Conservation (phyloP, 2,113 vertebrate genomes). For the Hirundichthys speculiger region DNA sequence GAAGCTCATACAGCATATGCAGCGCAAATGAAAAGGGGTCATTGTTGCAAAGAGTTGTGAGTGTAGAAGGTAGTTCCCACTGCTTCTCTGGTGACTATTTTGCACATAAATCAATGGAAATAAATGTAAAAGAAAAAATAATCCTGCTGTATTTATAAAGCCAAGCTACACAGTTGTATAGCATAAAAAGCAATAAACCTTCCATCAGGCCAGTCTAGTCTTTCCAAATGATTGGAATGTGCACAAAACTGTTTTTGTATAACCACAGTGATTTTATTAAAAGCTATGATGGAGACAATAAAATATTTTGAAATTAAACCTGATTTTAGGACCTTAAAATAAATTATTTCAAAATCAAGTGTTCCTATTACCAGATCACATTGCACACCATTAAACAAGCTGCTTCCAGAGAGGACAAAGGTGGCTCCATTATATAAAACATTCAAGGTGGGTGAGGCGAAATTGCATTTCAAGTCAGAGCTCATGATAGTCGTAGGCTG, state of each 20-base stretch:
- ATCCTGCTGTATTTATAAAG: slow-evolving; percentile 23
- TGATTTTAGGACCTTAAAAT: slow-evolving; percentile 36
- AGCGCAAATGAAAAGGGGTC: slow-evolving; percentile 4
- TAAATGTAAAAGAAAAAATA: slow-evolving; percentile 52
- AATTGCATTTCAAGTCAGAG: slow-evolving; percentile 66
- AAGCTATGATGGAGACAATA: slow-evolving; percentile 26
- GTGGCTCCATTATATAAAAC: slow-evolving; percentile 62
- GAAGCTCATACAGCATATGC: slow-evolving; percentile 12
- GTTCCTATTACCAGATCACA: slow-evolving; percentile 57
- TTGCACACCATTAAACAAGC: slow-evolving; percentile 59
- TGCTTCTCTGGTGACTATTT: slow-evolving; percentile 29
- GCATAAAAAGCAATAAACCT: slow-evolving; percentile 1
- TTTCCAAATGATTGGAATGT: slow-evolving; percentile 26
- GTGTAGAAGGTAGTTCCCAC: slow-evolving; percentile 33
- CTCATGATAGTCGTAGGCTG: slow-evolving; percentile 25
- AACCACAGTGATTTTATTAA: slow-evolving; percentile 28
- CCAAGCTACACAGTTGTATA: no score
- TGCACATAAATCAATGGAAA: slow-evolving; percentile 56
- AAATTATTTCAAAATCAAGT: slow-evolving; percentile 49
- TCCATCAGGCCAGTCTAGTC: slow-evolving; percentile 1
- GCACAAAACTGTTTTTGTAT: slow-evolving; percentile 29
- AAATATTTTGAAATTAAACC: slow-evolving; percentile 6
- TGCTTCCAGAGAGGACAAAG: slow-evolving; percentile 57
- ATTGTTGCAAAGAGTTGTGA: background rate
- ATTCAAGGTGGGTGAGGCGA: slow-evolving; percentile 63